Percentiles rank a stretch among this genome's conserved stretches.
These are phyloP conservation scores for Ips typographus DNA, from an alignment of 1,140 invertebrate species.

Conservation along the genomic window DNA sequence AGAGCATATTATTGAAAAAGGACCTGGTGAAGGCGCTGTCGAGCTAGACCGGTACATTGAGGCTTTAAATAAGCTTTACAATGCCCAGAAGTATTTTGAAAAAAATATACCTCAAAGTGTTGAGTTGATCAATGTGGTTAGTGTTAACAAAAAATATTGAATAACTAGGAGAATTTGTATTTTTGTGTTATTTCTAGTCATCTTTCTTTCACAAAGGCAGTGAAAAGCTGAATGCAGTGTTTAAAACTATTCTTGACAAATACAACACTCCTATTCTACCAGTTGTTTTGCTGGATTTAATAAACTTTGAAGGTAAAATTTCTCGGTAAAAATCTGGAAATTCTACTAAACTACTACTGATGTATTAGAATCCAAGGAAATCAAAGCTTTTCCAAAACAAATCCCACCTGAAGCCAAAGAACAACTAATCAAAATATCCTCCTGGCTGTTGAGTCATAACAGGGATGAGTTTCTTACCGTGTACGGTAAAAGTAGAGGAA, in stretches of 20 bases:
- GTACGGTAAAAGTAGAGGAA: conserved; percentile 76
- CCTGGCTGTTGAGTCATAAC: conserved; percentile 81
- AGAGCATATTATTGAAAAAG: conserved; percentile 75
- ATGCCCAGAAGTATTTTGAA: conserved; percentile 89
- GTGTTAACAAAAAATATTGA: conserved; percentile 38
- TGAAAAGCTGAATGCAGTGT: conserved; percentile 79
- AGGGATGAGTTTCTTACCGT: conserved; percentile 79
- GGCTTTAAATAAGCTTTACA: conserved; percentile 81
- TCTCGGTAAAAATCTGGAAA: no score
- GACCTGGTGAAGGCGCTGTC: conserved; percentile 59
- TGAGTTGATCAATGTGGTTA: conserved; percentile 89
- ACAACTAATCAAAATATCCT: conserved; percentile 76
- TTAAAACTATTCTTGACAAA: conserved; percentile 80
- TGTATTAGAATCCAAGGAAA: conserved; percentile 45
- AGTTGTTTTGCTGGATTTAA: conserved; percentile 80
- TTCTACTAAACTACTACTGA: neutral
- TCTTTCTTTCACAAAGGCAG: conserved; percentile 73
- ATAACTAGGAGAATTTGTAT: neutral
- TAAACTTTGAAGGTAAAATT: conserved; percentile 77
- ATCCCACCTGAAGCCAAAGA: conserved; percentile 61
- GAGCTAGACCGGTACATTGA: conserved; percentile 74
- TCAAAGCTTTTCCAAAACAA: conserved; percentile 39
- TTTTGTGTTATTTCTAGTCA: conserved; percentile 56
- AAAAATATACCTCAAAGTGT: conserved; percentile 92
- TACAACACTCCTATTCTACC: conserved; percentile 86